phyloP scores from a whole-genome alignment of 2,888 invertebrate species.

The Scelioninae gen. 1 region DNA sequence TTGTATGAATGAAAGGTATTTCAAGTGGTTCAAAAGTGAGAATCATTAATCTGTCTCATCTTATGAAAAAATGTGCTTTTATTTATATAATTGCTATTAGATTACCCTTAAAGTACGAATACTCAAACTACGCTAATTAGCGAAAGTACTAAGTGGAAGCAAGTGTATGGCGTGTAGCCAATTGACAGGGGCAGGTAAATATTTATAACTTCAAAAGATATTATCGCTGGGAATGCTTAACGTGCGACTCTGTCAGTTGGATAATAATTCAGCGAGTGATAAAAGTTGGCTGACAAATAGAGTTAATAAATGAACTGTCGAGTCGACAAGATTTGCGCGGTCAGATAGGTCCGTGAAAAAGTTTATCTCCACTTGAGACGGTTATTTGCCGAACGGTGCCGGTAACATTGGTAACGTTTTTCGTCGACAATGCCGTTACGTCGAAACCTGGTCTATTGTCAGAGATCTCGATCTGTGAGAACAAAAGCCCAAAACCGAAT shows the following conservation, averaged over 20 bases:
- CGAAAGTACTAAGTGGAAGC: not conserved
- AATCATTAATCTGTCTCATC: not conserved
- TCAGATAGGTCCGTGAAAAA: slow-evolving; percentile 39
- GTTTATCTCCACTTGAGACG: slow-evolving; percentile 56
- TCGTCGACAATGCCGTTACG: slow-evolving; percentile 37
- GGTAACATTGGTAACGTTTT: slow-evolving; percentile 49
- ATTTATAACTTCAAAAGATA: slow-evolving; percentile 21
- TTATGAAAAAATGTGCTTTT: not conserved
- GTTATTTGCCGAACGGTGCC: slow-evolving; percentile 46
- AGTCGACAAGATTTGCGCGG: slow-evolving; percentile 42
- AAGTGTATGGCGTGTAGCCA: not conserved
- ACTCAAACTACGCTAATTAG: not conserved
- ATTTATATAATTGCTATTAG: slow-evolving; percentile 15
- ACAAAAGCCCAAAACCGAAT: slow-evolving; percentile 56
- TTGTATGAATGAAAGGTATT: slow-evolving; percentile 43
- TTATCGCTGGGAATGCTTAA: slow-evolving; percentile 23
- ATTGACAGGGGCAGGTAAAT: slow-evolving; percentile 2
- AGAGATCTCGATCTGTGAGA: slow-evolving; percentile 33
- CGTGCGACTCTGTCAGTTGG: not conserved
- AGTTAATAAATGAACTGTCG: slow-evolving; percentile 45
- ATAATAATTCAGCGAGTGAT: slow-evolving; percentile 42
- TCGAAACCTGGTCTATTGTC: slow-evolving; percentile 43
- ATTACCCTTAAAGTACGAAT: not conserved
- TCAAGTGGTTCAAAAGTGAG: slow-evolving; percentile 42
- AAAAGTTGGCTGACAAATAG: slow-evolving; percentile 49